Percentiles rank a stretch among this genome's conserved stretches.
phyloP scores from a whole-genome alignment of 2,888 invertebrate species.

The Dynastes grantii region DNA sequence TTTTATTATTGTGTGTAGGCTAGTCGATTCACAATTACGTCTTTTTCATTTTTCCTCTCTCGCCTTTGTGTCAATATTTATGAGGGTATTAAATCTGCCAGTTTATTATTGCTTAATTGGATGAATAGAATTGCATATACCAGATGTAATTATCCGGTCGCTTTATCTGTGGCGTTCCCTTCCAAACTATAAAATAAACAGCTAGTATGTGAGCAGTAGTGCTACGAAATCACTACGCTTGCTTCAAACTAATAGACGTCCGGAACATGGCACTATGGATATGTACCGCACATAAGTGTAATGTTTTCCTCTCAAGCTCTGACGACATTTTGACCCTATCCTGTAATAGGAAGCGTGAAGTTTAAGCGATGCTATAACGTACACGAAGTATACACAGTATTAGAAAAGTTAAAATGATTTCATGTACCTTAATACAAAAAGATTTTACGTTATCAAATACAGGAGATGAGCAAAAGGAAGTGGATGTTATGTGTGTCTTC shows the following conservation, averaged over 20 bases:
- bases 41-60: conserved; percentile 6
- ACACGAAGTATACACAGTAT: background rate
- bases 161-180: background rate
- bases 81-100: background rate
- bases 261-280: background rate
- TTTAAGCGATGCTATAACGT: background rate
- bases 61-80: background rate
- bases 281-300: conserved; percentile 18
- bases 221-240: background rate
- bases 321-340: conserved; percentile 10
- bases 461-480: background rate
- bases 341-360: conserved; percentile 1
- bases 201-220: background rate
- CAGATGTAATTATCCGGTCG: background rate
- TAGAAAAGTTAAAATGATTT: conserved; percentile 1
- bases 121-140: background rate
- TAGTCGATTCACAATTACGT: conserved; percentile 10
- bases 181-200: background rate
- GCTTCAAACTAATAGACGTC: conserved; percentile 10
- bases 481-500: no score
- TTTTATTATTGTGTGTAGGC: conserved; percentile 18
- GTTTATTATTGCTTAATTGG: background rate
- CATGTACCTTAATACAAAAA: background rate
- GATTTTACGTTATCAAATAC: background rate
- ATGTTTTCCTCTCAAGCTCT: conserved; percentile 11